Evolutionary conservation across 1,140 invertebrate genomes (phyloP), one percentile per base, ranked within the genome.

Genomic region (Drosophila mauritiana): DNA sequence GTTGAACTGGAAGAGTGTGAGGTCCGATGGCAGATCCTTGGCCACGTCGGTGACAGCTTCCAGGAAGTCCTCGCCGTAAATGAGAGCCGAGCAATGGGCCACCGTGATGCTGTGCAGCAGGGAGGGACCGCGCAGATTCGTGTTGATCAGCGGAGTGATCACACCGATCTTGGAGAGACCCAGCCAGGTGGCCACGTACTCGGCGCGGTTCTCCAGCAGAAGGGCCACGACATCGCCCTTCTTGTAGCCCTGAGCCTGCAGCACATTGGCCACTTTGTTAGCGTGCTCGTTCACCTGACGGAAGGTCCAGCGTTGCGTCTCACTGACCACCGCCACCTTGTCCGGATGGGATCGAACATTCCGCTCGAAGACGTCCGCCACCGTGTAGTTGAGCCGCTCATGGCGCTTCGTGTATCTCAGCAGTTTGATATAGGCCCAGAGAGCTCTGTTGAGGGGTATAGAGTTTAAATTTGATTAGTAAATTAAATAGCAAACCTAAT

Each of bases 101-200:
- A 97, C 95, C 6, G 94, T 95, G 31, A 99, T 95, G 79, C 97
- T 98, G 93, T 99, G 98, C 43, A 96, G 85, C 31, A 99, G 93
- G 1, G 98, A 95, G 31, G 94, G 94, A 73, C 96, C 94, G 63
- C 96, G 94, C 40, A 98, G 94, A 92, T 99, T 99, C 67, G 95
- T 97, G 91, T 99, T 99, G 80, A 99, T 97, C 49, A 99, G 93
- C 0, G 98, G 96, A 2, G 96, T 95, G 11, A 98, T 95, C 4
- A 98, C 94, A 4, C 98, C 98, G 48, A 98, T 93, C 94, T 98
- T 98, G 12, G 96, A 95, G 72, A 99, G 93, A 22, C 98, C 98
- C 11, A 99, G 93, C 98, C 98, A 99, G 48, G 96, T 95, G 59
- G 94, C 96, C 40, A 98, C 95, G 88, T 95, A 98, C 93, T 99